These are phyloP conservation scores for Drosophila kepulauana DNA, from an alignment of 1,140 invertebrate species.

Conservation along the genomic window DNA sequence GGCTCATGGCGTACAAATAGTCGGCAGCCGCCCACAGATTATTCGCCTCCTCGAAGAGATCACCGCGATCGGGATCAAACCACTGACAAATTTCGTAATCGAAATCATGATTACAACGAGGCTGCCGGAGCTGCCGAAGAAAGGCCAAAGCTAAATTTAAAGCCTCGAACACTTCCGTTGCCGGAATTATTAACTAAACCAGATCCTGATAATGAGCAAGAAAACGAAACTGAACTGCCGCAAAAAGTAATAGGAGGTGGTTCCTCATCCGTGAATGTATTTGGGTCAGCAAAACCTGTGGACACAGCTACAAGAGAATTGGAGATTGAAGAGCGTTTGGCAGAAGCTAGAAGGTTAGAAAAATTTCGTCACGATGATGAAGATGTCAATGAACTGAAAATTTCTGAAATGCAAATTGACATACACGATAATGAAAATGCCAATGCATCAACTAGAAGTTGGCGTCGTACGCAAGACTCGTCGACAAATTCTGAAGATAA, in stretches of 20 bases:
- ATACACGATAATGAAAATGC: constrained; percentile 74
- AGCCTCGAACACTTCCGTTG: constrained; percentile 90
- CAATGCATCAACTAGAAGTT: constrained; percentile 52
- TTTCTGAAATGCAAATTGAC: constrained; percentile 62
- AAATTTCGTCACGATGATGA: constrained; percentile 70
- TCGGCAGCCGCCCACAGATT: constrained; percentile 84
- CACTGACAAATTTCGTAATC: constrained; percentile 80
- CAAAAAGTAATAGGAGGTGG: constrained; percentile 12
- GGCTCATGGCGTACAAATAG: constrained; percentile 80
- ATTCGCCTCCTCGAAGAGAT: constrained; percentile 73
- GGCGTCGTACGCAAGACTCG: constrained; percentile 56
- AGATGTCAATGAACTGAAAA: constrained; percentile 55
- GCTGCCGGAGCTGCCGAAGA: constrained; percentile 69
- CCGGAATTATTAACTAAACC: constrained; percentile 77
- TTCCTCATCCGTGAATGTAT: constrained; percentile 89
- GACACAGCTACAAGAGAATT: constrained; percentile 94
- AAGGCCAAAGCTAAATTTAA: constrained; percentile 90
- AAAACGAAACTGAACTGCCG: constrained; percentile 32
- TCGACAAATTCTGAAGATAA: constrained; percentile 42
- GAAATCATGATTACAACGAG: constrained; percentile 84
- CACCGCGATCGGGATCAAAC: constrained; percentile 45
- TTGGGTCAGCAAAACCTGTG: constrained; percentile 96
- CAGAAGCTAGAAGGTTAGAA: constrained; percentile 85
- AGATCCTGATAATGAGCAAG: constrained; percentile 50
- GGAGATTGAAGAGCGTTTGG: constrained; percentile 90